Conservation (phyloP, 2,888 invertebrate species). For the Xylocampa areola region DNA sequence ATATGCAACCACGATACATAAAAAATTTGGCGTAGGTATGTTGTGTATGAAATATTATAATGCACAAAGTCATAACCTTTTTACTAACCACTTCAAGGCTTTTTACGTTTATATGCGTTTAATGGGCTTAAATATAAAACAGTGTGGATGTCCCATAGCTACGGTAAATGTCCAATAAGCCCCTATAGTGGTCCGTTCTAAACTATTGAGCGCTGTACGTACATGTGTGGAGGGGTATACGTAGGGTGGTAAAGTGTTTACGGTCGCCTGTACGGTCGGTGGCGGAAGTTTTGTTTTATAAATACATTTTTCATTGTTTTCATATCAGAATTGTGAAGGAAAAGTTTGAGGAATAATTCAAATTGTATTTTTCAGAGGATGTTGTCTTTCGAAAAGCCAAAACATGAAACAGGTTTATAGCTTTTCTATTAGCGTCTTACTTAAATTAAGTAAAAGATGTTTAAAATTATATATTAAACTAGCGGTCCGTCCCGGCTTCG, state of each 20-base stretch:
- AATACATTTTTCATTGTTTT: not conserved
- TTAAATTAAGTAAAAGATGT: too few species aligned
- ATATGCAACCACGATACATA: too few species aligned
- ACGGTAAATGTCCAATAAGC: constrained; percentile 55
- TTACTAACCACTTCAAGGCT: constrained; percentile 38
- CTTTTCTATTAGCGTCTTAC: too few species aligned
- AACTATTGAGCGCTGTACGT: constrained; percentile 54
- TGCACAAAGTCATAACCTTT: constrained; percentile 46
- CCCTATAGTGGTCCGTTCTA: constrained; percentile 50
- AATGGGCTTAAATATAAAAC: constrained; percentile 55
- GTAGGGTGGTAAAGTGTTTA: constrained; percentile 62
- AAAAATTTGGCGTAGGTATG: too few species aligned
- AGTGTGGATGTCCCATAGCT: constrained; percentile 39
- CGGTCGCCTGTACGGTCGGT: constrained; percentile 51
- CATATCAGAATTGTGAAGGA: too few species aligned
- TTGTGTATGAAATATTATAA: constrained; percentile 5
- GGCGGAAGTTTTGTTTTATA: constrained; percentile 13
- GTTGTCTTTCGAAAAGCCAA: too few species aligned
- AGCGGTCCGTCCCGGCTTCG: too few species aligned
- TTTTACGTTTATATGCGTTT: constrained; percentile 49
- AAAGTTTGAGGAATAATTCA: too few species aligned
- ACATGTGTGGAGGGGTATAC: constrained; percentile 40
- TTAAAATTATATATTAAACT: too few species aligned
- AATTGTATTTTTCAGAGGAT: too few species aligned
- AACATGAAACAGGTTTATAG: too few species aligned